Conservation (phyloP, 2,113 vertebrate genomes). For the Probosciger aterrimus region DNA sequence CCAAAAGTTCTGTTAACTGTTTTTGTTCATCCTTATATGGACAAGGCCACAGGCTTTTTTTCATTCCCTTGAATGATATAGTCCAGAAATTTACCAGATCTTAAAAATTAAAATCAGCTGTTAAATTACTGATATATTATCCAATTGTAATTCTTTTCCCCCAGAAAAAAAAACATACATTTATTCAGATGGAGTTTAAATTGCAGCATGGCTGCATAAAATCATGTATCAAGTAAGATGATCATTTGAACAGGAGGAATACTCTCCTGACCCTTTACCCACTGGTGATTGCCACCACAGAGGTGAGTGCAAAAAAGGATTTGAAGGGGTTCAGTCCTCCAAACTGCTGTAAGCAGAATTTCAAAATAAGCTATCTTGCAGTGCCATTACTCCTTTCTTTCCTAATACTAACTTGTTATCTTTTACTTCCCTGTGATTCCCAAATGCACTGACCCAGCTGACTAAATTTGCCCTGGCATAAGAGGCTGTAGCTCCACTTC, state of each 20-base stretch:
- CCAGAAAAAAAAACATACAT: background rate
- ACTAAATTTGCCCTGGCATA: background rate
- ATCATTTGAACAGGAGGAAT: background rate
- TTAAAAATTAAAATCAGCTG: background rate
- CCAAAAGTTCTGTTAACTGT: background rate
- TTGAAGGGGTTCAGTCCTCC: background rate
- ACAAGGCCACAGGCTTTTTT: background rate
- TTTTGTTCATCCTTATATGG: background rate
- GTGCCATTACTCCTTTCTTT: background rate
- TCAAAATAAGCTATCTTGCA: background rate
- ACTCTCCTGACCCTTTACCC: background rate
- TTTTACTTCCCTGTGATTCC: background rate
- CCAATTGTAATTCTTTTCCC: background rate
- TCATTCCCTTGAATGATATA: background rate
- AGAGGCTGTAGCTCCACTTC: background rate
- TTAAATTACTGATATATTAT: background rate
- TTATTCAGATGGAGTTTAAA: background rate
- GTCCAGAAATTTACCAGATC: background rate
- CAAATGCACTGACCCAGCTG: background rate
- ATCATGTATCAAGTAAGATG: background rate
- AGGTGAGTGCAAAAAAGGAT: background rate
- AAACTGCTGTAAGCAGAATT: background rate
- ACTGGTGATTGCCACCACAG: background rate
- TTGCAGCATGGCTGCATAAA: background rate
- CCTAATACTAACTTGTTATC: background rate